Conservation (phyloP, 2,797 vertebrate genomes). For the Eulemur coronatus region DNA sequence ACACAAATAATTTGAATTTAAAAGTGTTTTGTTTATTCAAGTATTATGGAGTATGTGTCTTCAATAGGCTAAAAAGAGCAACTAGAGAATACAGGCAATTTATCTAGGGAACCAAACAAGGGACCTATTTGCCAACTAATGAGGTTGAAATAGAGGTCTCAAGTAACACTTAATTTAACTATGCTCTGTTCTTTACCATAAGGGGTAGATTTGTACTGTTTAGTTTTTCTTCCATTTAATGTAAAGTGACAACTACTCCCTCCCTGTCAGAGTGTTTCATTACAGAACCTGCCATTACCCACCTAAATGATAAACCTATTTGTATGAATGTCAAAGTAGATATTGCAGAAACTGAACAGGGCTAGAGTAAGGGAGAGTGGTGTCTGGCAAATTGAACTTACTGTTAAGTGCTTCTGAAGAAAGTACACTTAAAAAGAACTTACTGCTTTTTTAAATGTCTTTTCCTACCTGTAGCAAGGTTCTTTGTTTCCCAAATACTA, state of each 20-base stretch:
- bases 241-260: constrained; percentile 27
- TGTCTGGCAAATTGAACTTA: not conserved
- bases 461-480: not conserved
- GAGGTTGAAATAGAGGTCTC: constrained; percentile 29
- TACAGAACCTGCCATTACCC: not conserved
- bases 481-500: not conserved
- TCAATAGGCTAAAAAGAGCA: not conserved
- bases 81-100: not conserved
- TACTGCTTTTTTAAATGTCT: not conserved
- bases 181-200: constrained; percentile 13
- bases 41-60: not conserved
- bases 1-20: not conserved
- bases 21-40: constrained; percentile 22
- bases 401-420: not conserved
- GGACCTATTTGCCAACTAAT: not conserved
- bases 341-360: not conserved
- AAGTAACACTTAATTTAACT: constrained; percentile 40
- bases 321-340: constrained; percentile 24
- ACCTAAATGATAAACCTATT: constrained; percentile 22
- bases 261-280: constrained; percentile 39
- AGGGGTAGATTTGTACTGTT: not conserved
- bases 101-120: constrained; percentile 4
- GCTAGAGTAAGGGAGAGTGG: not conserved
- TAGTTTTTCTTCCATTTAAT: constrained; percentile 16
- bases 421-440: not conserved